A percentile compares a stretch with the other conserved stretches of the same genome.
Evolutionary conservation across 2,888 invertebrate genomes (phyloP).

Genomic region (Orchestes rusci): DNA sequence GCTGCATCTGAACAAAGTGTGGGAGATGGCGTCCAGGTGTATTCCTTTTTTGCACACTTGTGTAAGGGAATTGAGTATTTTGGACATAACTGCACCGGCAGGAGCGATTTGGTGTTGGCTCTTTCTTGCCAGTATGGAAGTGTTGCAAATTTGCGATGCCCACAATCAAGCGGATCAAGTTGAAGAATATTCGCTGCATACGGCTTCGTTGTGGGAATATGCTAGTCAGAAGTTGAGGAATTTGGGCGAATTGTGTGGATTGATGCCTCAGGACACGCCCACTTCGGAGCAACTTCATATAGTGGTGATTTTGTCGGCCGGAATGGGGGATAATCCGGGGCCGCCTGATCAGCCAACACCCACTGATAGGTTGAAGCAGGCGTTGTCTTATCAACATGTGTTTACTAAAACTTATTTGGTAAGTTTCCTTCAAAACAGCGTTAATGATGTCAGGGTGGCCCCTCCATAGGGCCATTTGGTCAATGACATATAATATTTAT

Average conservation of each 20-base stretch:
- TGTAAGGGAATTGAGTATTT: slow-evolving; percentile 71
- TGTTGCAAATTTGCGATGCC: slow-evolving; percentile 68
- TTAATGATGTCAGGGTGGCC: background rate
- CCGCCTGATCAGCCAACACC: slow-evolving; percentile 52
- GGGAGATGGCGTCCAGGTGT: slow-evolving; percentile 87
- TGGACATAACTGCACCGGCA: slow-evolving; percentile 70
- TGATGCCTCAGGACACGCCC: slow-evolving; percentile 75
- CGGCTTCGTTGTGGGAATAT: slow-evolving; percentile 80
- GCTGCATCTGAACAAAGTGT: slow-evolving; percentile 63
- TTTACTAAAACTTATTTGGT: slow-evolving; percentile 86
- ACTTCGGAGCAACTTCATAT: slow-evolving; percentile 83
- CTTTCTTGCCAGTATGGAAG: slow-evolving; percentile 84
- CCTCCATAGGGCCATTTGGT: too few species aligned
- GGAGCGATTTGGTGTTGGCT: slow-evolving; percentile 91
- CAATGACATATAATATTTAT: too few species aligned
- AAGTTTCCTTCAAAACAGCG: slow-evolving; percentile 27
- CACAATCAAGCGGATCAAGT: slow-evolving; percentile 58
- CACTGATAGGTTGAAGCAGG: slow-evolving; percentile 80
- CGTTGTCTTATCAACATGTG: slow-evolving; percentile 79
- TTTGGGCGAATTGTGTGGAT: slow-evolving; percentile 82
- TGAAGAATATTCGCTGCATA: slow-evolving; percentile 74
- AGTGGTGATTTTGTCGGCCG: slow-evolving; percentile 84
- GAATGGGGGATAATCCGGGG: slow-evolving; percentile 70
- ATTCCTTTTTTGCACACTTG: slow-evolving; percentile 87
- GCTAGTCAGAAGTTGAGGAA: slow-evolving; percentile 67